Evolutionary conservation across 1,140 invertebrate species (phyloP).

Genomic region (Drosophila insularis): DNA sequence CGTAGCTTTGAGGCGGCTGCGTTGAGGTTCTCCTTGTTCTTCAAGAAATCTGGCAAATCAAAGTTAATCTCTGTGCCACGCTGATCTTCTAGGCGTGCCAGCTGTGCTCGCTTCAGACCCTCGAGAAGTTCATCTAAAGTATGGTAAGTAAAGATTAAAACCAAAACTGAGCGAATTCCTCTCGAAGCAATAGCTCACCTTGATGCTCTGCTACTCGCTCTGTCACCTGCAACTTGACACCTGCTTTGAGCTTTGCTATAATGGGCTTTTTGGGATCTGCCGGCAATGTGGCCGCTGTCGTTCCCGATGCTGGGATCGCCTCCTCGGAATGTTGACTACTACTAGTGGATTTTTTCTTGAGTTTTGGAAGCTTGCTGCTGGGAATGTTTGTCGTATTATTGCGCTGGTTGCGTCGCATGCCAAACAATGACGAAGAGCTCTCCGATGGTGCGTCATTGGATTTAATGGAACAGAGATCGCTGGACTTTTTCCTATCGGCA

Average conservation of each 20-base stretch:
- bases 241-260: constrained; percentile 88
- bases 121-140: constrained; percentile 86
- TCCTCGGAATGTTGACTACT: constrained; percentile 77
- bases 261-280: constrained; percentile 84
- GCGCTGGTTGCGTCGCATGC: constrained; percentile 85
- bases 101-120: constrained; percentile 89
- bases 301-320: not conserved
- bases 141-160: not conserved
- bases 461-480: constrained; percentile 82
- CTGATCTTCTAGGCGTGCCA: constrained; percentile 90
- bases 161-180: not conserved
- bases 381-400: constrained; percentile 82
- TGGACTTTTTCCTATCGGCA: constrained; percentile 35
- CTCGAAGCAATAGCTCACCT: constrained; percentile 80
- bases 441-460: constrained; percentile 90
- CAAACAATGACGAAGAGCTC: constrained; percentile 86
- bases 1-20: constrained; percentile 68
- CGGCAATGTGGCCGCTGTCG: not conserved
- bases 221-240: constrained; percentile 87
- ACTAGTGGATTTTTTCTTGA: constrained; percentile 71
- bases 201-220: constrained; percentile 87
- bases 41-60: constrained; percentile 91
- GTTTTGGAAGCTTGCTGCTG: constrained; percentile 69
- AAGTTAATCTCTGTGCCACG: constrained; percentile 91
- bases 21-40: constrained; percentile 84